Evolutionary conservation across 2,113 vertebrate species (phyloP), one percentile per base, ranked within the genome.

Genomic region (Egretta garzetta): DNA sequence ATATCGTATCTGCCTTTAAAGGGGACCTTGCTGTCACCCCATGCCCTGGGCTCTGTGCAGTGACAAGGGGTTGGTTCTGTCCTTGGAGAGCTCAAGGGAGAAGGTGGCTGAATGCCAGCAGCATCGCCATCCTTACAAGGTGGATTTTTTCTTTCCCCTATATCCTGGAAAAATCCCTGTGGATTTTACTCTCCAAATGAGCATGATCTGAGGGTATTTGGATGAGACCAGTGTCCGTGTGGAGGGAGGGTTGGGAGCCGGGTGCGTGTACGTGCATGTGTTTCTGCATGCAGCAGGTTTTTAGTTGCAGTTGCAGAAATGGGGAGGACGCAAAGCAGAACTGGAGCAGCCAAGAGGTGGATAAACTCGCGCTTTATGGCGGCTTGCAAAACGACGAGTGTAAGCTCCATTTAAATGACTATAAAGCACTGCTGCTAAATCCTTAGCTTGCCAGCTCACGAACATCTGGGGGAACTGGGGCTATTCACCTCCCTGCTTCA

Each of bases 201-300:
- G 55, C 71, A 59, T 17, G 64, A 94, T 97, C 68, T 92, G 64
- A 91, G 39, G 45, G 39, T 88, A 23, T 90, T 88, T 24, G 17
- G n/a, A 74, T 90, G 77, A 87, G 49, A 26, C 24, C 1, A 0
- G 7, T 68, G 63, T 43, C 52, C 8, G 0, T 43, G 52, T 19
- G 20, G 49, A 88, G 43, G 35, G 43, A 75, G 49, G 4, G 20
- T 4, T 56, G 49, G 37, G 53, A 77, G 32, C 33, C 24, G 56
- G 62, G 18, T 80, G n/a, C 32, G 24, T 13, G 20, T 35, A 32
- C 0, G 0, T 21, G 33, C 9, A 21, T 0, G 0, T 23, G 21
- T 80, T 53, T 8, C 30, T 12, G 11, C 24, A 32, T 28, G 23
- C 15, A 15, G 55, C 7, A 0, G 21, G 12, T 8, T 24, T 90